Evolutionary conservation across 2,113 vertebrate genomes (phyloP).

Genomic region (Petaurus breviceps): DNA sequence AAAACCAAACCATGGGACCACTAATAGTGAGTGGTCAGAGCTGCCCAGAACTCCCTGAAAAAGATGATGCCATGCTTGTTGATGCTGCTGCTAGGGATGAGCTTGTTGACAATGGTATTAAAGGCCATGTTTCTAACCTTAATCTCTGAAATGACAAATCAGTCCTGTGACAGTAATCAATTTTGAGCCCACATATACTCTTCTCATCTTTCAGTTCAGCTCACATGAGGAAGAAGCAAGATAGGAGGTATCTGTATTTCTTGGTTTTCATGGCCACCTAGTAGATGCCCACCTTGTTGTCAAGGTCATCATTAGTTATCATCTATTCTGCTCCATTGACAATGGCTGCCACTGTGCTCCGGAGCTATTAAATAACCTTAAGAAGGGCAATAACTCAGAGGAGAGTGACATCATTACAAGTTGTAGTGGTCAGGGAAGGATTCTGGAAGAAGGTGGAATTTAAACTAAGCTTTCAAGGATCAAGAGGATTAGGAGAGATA

Average conservation of each 20-base stretch:
- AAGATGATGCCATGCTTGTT: not conserved
- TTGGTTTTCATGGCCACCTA: not conserved
- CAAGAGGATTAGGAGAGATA: not conserved
- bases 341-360: not conserved
- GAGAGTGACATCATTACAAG: not conserved
- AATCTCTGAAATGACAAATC: not conserved
- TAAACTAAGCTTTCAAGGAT: not conserved
- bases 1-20: not conserved
- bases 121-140: not conserved
- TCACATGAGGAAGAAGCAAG: not conserved
- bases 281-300: not conserved
- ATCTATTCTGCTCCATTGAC: not conserved
- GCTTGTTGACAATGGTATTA: not conserved
- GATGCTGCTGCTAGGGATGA: not conserved
- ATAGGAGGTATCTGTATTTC: not conserved
- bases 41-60: not conserved
- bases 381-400: not conserved
- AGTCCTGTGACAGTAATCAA: not conserved
- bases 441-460: rapidly evolving
- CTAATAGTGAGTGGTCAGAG: not conserved
- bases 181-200: not conserved
- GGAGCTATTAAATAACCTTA: not conserved
- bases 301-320: not conserved
- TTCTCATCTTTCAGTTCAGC: not conserved
- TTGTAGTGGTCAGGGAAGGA: not conserved